Base-by-base conservation (phyloP, 2,888 invertebrate species). In the Chrysina gloriosa region DNA sequence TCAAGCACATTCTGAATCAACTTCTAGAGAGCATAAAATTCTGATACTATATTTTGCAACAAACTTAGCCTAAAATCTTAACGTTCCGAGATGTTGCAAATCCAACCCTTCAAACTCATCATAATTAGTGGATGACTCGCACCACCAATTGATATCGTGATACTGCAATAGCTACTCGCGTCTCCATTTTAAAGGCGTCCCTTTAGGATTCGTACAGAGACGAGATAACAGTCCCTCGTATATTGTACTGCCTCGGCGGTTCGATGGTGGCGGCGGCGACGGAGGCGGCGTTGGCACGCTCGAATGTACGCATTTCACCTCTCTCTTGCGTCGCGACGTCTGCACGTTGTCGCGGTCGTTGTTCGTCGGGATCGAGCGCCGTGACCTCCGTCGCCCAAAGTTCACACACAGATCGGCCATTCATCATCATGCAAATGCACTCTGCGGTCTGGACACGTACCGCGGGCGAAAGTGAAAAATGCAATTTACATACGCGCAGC, bases 311-410 rank as follows among this genome's bases (percentile, higher is more conserved):
- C 7, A 58, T 19, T 56, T 56, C 36, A 21, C 54, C 56, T 45
- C 42, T 36, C 42, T 61, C 58, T 27, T 25, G 42, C 58, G 58
- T 42, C 58, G 58, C 58, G 58, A 61, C 58, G 58, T 61, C 58
- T 61, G 58, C 27, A 11, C 42, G 42, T 27, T 25, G n/a, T n/a
- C n/a, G 42, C 58, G 58, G 58, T 61, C 58, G 42, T 61, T 61
- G 58, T 61, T 61, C 58, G 42, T 42, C 45, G 42, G 58, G 16
- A 25, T 7, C 42, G 21, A 27, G 7, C 27, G 58, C 27, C 58
- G 16, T 61, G 58, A 61, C 58, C 58, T 52, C 52, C 42, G 58
- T 27, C 58, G 42, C 16, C 25, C 58, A 36, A 42, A 61, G 42
- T 61, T 61, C 58, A 42, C 29, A 6, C 7, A 42, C 9, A 29